Percentiles rank a stretch among this genome's conserved stretches.
phyloP scores from a whole-genome alignment of 2,113 vertebrate genomes.

The Morone saxatilis region DNA sequence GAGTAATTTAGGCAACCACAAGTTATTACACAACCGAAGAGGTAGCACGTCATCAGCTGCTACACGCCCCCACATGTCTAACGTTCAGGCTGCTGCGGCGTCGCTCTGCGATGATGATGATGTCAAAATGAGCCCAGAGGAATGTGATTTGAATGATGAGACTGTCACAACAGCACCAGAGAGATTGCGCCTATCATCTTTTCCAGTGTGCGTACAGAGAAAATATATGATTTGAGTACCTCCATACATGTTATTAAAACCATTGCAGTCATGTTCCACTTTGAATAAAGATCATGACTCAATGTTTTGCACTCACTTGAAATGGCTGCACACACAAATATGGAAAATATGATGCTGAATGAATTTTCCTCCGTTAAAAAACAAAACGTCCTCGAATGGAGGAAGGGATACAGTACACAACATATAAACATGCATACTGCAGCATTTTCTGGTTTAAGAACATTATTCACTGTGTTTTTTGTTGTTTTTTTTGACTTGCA shows the following conservation, averaged over 20 bases:
- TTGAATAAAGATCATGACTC: neutral
- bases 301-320: neutral
- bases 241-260: no score
- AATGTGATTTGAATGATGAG: neutral
- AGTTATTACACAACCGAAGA: slow-evolving; percentile 7
- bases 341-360: slow-evolving; percentile 15
- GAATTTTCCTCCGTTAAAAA: slow-evolving; percentile 23
- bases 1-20: neutral
- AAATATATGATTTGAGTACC: no score
- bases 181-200: no score
- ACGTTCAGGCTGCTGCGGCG: neutral
- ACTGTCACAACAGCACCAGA: no score
- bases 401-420: slow-evolving; percentile 1
- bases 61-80: neutral
- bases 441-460: slow-evolving; percentile 27
- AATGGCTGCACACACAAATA: neutral
- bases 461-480: slow-evolving; percentile 19
- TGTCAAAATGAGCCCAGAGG: neutral
- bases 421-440: slow-evolving; percentile 10
- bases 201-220: no score
- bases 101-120: neutral
- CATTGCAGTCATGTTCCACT: no score
- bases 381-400: slow-evolving; percentile 18
- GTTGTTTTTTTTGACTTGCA: slow-evolving; percentile 40
- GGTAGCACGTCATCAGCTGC: neutral